phyloP scores from a whole-genome alignment of 2,888 invertebrate species.

The Stictocephala bisonia region DNA sequence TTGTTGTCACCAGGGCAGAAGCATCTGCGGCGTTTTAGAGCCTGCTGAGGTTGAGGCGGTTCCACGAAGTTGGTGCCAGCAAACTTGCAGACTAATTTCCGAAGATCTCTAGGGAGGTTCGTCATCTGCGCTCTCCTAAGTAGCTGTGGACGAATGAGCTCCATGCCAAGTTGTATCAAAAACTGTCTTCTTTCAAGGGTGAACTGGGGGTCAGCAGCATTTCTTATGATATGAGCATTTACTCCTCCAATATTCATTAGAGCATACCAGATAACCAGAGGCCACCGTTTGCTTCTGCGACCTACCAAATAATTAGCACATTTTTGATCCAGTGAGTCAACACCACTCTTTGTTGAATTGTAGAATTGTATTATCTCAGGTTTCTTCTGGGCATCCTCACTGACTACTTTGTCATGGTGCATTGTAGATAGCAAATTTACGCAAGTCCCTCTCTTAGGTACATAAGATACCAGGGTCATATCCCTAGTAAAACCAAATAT shows the following conservation, averaged over 20 bases:
- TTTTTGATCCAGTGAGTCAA: slow-evolving; percentile 26
- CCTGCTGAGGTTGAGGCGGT: background rate
- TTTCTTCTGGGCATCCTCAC: background rate
- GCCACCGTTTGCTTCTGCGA: background rate
- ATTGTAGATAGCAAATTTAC: slow-evolving; percentile 12
- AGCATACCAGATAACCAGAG: slow-evolving; percentile 4
- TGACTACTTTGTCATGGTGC: slow-evolving; percentile 9
- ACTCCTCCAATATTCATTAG: slow-evolving; percentile 22
- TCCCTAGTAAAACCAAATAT: slow-evolving; percentile 35
- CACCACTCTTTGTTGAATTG: slow-evolving; percentile 22
- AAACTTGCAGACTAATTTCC: background rate
- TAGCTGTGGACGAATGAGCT: background rate
- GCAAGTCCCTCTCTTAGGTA: slow-evolving; percentile 1
- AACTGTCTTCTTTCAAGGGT: background rate
- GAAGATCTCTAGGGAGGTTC: background rate
- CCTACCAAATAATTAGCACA: slow-evolving; percentile 1
- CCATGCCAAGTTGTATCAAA: background rate
- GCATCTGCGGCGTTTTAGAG: background rate
- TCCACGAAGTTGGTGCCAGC: background rate
- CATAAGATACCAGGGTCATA: slow-evolving; percentile 28
- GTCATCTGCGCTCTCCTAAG: background rate
- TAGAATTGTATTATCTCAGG: slow-evolving; percentile 36
- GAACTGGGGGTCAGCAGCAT: background rate
- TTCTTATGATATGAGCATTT: background rate
- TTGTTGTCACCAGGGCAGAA: background rate